Evolutionary conservation across 2,797 vertebrate species (phyloP), one percentile per base, ranked within the genome.

Genomic region (Epinephelus malabaricus): DNA sequence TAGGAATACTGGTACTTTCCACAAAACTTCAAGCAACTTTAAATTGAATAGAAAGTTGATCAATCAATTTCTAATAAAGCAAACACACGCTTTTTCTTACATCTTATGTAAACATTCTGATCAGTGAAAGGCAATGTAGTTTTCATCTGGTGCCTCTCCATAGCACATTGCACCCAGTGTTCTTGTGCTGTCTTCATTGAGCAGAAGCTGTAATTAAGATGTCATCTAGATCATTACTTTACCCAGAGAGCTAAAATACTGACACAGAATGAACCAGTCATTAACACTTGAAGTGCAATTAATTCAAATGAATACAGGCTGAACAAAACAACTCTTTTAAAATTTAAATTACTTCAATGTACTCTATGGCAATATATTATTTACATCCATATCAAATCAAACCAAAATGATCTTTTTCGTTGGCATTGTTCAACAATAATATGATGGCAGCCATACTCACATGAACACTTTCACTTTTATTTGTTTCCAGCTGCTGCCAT

Each of bases 201-300:
- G 38, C 61, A 83, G 43, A 65, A 63, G 76, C 83, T 87, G 78
- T 15, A 74, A 85, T 9, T 12, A 55, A 65, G 79, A 67, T 21
- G 1, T 69, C 10, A 73, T 14, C 5, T n/a, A 27, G 18, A 38
- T 46, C 55, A 54, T 25, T 21, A 38, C 40, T 38, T 40, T 17
- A 69, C 53, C 1, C 21, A 62, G 5, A 45, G 17, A 25, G 6
- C 8, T 21, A 6, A 59, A 70, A 40, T 38, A 12, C 23, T 27
- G 10, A 61, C 6, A 38, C 14, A 54, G 4, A 67, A 47, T 13
- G 8, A 72, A 50, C 2, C 27, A 61, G 40, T 21, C 34, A 46
- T 43, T 4, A 66, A 49, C 34, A 8, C 7, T 34, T 34, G 7
- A 38, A 68, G 59, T 38, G n/a, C 49, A 34, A 17, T 18, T 14